A percentile compares a stretch with the other conserved stretches of the same genome.
Conservation (phyloP, 1,140 invertebrate species). For the Drosophila sturtevanti region DNA sequence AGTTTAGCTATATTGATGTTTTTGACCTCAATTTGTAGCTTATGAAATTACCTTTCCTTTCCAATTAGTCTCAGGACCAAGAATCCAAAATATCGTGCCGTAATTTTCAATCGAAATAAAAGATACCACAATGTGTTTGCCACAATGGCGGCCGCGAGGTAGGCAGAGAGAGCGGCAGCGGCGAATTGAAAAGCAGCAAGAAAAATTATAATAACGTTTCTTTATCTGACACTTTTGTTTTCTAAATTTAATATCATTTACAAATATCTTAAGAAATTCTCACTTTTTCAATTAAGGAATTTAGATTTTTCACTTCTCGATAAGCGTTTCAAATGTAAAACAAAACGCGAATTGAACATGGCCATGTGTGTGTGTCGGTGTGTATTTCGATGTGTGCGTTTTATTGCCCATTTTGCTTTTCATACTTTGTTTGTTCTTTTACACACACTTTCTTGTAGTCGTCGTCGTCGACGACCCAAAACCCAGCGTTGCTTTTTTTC, state of each 20-base stretch:
- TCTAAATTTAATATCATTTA: neutral
- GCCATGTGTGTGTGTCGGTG: slow-evolving; percentile 31
- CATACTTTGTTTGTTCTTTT: slow-evolving; percentile 76
- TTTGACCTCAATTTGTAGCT: slow-evolving; percentile 55
- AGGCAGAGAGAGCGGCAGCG: slow-evolving; percentile 11
- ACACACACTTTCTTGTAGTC: slow-evolving; percentile 64
- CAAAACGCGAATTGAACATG: slow-evolving; percentile 49
- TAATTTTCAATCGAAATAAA: slow-evolving; percentile 48
- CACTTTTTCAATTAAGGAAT: neutral
- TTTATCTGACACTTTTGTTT: slow-evolving; percentile 15
- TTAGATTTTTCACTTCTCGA: slow-evolving; percentile 14
- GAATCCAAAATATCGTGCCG: slow-evolving; percentile 21
- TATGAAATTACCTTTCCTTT: slow-evolving; percentile 51
- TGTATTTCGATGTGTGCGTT: slow-evolving; percentile 41
- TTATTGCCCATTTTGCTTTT: slow-evolving; percentile 66
- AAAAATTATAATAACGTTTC: slow-evolving; percentile 38
- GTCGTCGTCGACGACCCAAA: slow-evolving; percentile 16
- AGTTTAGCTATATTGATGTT: slow-evolving; percentile 34
- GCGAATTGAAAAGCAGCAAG: slow-evolving; percentile 62
- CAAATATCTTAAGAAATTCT: neutral
- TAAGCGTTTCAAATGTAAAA: slow-evolving; percentile 18
- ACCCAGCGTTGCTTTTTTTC: slow-evolving; percentile 64
- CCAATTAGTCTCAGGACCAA: slow-evolving; percentile 31
- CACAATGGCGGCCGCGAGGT: slow-evolving; percentile 25
- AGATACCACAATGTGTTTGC: slow-evolving; percentile 67